Evolutionary conservation across 2,888 invertebrate genomes (phyloP).

Genomic region (Dolomedes plantarius): DNA sequence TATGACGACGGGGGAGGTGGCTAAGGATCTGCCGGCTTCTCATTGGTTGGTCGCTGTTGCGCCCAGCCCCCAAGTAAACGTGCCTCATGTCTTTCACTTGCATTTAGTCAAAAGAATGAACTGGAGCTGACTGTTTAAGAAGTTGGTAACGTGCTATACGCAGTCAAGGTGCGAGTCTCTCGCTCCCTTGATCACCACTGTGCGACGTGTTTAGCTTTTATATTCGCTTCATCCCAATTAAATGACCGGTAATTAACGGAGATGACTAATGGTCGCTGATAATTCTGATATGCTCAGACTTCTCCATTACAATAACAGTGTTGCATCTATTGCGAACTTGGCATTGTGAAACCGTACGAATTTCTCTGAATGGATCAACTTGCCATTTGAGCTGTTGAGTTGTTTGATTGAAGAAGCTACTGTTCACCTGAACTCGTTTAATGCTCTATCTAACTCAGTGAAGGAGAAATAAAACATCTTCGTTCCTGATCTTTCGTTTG

Average conservation of each 20-base stretch:
- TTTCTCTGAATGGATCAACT: no score
- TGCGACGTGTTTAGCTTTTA: no score
- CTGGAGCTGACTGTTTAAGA: slow-evolving; percentile 33
- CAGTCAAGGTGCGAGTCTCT: slow-evolving; percentile 14
- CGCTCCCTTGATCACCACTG: no score
- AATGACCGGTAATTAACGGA: slow-evolving; percentile 21
- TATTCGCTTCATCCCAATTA: slow-evolving; percentile 1
- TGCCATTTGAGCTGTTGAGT: no score
- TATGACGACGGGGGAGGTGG: slow-evolving; percentile 54
- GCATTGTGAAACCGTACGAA: no score
- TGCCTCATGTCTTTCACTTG: slow-evolving; percentile 16
- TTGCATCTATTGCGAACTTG: no score
- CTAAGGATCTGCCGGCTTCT: background rate
- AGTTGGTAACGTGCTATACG: slow-evolving; percentile 41
- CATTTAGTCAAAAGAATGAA: slow-evolving; percentile 41
- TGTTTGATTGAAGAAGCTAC: no score
- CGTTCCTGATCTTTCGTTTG: no score
- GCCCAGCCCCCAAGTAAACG: slow-evolving; percentile 16
- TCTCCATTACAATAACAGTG: background rate
- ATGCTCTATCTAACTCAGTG: no score
- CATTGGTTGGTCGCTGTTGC: slow-evolving; percentile 14
- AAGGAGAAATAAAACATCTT: no score
- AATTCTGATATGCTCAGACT: background rate
- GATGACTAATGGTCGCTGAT: background rate
- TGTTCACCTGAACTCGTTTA: no score